Conservation (phyloP, 2,797 vertebrate species). For the Artibeus lituratus region DNA sequence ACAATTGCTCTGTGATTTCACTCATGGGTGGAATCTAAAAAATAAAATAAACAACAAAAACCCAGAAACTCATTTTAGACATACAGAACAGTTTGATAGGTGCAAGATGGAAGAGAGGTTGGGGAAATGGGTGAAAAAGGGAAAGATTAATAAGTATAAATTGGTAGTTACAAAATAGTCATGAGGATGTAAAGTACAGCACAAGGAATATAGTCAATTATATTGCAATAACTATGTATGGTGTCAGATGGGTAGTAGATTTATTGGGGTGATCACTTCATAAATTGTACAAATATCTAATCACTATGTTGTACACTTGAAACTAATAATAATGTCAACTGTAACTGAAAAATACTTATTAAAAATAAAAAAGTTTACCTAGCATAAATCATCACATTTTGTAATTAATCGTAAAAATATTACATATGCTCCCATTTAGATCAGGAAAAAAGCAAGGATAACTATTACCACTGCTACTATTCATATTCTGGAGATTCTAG, state of each 20-base stretch:
- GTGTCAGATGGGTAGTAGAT: no score
- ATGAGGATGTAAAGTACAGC: not conserved
- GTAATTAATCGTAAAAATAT: not conserved
- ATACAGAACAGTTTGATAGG: not conserved
- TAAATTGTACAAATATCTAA: no score
- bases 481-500: not conserved
- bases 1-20: not conserved
- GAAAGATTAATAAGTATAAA: not conserved
- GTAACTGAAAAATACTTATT: not conserved
- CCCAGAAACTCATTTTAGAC: not conserved
- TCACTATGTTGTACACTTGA: no score
- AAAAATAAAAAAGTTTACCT: not conserved
- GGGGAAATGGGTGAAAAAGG: not conserved
- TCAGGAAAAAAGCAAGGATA: not conserved
- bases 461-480: not conserved
- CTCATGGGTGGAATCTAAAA: not conserved
- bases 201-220: not conserved
- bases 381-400: not conserved
- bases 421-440: not conserved
- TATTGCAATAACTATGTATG: no score
- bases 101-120: not conserved
- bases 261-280: no score
- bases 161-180: not conserved
- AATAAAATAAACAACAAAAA: not conserved
- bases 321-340: no score